Base-by-base conservation (phyloP, 1,140 invertebrate genomes). In the Physella acuta region DNA sequence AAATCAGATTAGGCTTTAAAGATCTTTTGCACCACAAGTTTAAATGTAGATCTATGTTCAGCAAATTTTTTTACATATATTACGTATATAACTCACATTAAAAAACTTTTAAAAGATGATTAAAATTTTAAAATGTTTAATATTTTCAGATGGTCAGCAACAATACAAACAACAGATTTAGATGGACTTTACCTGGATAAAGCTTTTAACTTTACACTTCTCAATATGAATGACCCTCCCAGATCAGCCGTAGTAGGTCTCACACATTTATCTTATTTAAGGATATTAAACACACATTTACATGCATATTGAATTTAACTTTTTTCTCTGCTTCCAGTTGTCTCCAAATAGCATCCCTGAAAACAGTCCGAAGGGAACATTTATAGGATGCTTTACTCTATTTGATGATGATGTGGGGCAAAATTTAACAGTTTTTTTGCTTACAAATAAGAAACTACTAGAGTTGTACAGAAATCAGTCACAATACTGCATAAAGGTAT, bases 211-310 rank as follows among this genome's bases (percentile, higher is more conserved):
- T 77, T 80, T 67, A 65, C 67, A 55, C 67, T 78, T 26, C 16
- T 78, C n/a, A 75, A 80, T 69, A 58, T 59, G 3, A 80, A 80
- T 69, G 76, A 78, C 37, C 73, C 76, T 31, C 78, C 78, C 14
- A 73, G 65, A 37, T 73, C 72, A 26, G 75, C 72, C 14, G 72
- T 34, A 65, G 77, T 80, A 56, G 39, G n/a, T n/a, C n/a, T n/a
- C n/a, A n/a, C n/a, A n/a, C n/a, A n/a, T n/a, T n/a, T n/a, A n/a
- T n/a, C n/a, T n/a, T n/a, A n/a, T n/a, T n/a, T n/a, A n/a, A n/a
- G n/a, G n/a, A n/a, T n/a, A n/a, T n/a, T n/a, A n/a, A n/a, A n/a
- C n/a, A n/a, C n/a, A n/a, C n/a, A n/a, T n/a, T n/a, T n/a, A n/a
- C n/a, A n/a, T n/a, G n/a, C n/a, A n/a, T n/a, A n/a, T n/a, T n/a